Conservation (phyloP, 2,113 vertebrate species). For the Epinephelus cyanopodus region DNA sequence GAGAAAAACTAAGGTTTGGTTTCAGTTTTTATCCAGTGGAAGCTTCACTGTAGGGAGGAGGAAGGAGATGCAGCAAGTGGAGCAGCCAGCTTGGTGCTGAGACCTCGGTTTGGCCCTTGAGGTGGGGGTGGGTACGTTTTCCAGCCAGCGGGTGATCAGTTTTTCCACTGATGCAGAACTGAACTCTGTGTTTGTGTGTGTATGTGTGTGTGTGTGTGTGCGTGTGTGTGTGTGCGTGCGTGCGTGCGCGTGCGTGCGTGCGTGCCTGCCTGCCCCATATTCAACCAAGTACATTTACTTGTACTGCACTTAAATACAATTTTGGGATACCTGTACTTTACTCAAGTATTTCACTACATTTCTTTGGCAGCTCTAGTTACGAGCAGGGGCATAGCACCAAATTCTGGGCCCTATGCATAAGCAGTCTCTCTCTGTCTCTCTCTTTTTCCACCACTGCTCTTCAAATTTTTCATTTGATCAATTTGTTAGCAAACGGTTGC, state of each 20-base stretch:
- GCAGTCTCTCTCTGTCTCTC: too few species aligned
- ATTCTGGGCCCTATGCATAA: too few species aligned
- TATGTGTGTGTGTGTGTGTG: slow-evolving; percentile 3
- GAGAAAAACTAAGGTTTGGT: slow-evolving; percentile 20
- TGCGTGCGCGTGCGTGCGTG: background rate
- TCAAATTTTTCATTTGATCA: too few species aligned
- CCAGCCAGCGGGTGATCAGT: slow-evolving; percentile 67
- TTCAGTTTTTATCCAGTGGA: slow-evolving; percentile 31
- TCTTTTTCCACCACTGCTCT: too few species aligned
- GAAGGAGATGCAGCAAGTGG: slow-evolving; percentile 51
- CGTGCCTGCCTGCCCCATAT: background rate
- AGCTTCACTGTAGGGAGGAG: slow-evolving; percentile 16
- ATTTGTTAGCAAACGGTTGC: background rate
- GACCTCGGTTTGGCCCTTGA: slow-evolving; percentile 62
- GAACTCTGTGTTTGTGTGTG: slow-evolving; percentile 22
- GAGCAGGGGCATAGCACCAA: too few species aligned
- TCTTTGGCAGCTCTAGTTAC: background rate
- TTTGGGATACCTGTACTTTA: background rate
- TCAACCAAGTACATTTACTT: background rate
- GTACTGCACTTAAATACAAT: background rate
- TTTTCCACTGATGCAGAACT: slow-evolving; percentile 76
- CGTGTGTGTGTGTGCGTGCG: background rate
- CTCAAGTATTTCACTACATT: background rate
- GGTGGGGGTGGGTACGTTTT: slow-evolving; percentile 62
- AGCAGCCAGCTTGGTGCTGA: slow-evolving; percentile 50